A percentile compares a stretch with the other conserved stretches of the same genome.
Conservation (phyloP, 92 coral and sea anemone species). For the Zoanthus sansibaricus region DNA sequence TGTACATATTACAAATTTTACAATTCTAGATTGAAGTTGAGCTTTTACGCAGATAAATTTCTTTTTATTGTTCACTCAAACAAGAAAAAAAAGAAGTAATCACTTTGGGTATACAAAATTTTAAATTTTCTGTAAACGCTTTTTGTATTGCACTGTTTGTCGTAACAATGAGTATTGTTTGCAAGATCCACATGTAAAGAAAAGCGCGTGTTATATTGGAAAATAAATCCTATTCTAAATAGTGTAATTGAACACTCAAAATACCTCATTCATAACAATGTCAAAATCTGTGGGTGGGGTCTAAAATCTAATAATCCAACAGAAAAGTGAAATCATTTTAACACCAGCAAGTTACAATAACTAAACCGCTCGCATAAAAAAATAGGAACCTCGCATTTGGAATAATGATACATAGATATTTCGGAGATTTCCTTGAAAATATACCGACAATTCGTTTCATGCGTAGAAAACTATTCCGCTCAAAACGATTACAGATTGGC, state of each 20-base stretch:
- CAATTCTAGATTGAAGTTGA: background rate
- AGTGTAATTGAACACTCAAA: background rate
- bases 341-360: background rate
- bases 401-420: too few relatives aligned
- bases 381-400: too few relatives aligned
- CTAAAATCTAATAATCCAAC: background rate
- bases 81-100: background rate
- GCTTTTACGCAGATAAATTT: background rate
- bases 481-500: background rate
- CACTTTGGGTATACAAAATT: background rate
- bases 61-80: background rate
- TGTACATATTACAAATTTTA: background rate
- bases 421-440: too few relatives aligned
- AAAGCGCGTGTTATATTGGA: background rate
- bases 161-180: constrained; percentile 1
- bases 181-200: background rate
- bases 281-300: constrained; percentile 14
- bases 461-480: background rate
- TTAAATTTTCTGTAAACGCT: background rate
- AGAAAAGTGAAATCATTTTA: constrained; percentile 21
- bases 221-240: background rate
- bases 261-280: constrained; percentile 23
- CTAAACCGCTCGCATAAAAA: background rate
- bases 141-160: background rate
- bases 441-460: background rate